Evolutionary conservation across 2,888 invertebrate genomes (phyloP).

Genomic region (Pachliopta kotzebuea): DNA sequence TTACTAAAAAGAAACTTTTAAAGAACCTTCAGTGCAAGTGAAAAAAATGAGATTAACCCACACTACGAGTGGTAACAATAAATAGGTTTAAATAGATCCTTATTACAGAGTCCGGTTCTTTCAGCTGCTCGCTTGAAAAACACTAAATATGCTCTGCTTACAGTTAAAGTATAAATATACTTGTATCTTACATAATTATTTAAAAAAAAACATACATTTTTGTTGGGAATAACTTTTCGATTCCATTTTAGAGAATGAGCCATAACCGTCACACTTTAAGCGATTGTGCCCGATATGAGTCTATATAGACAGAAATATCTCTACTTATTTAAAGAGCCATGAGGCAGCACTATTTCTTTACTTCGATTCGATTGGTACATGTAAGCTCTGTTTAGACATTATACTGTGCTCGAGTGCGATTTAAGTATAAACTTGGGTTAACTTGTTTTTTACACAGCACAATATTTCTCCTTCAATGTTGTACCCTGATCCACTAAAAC

Average conservation of each 20-base stretch:
- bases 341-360: slow-evolving; percentile 59
- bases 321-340: slow-evolving; percentile 60
- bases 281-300: slow-evolving; percentile 50
- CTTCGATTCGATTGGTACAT: slow-evolving; percentile 53
- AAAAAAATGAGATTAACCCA: not conserved
- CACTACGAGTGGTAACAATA: slow-evolving; percentile 3
- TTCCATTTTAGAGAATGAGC: slow-evolving; percentile 53
- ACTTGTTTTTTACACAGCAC: slow-evolving; percentile 49
- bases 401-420: slow-evolving; percentile 45
- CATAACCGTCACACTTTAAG: slow-evolving; percentile 40
- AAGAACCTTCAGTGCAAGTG: not conserved
- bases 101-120: not conserved
- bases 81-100: not conserved
- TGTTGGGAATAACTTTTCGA: slow-evolving; percentile 39
- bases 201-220: slow-evolving; percentile 19
- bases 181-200: not conserved
- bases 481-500: slow-evolving; percentile 35
- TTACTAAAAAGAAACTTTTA: no score
- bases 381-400: slow-evolving; percentile 43
- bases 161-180: not conserved
- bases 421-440: slow-evolving; percentile 45
- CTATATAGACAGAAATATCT: slow-evolving; percentile 53
- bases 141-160: not conserved
- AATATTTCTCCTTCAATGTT: slow-evolving; percentile 51
- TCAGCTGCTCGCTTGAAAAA: not conserved